Conservation (phyloP, 2,888 invertebrate genomes). For the Luperina testacea region DNA sequence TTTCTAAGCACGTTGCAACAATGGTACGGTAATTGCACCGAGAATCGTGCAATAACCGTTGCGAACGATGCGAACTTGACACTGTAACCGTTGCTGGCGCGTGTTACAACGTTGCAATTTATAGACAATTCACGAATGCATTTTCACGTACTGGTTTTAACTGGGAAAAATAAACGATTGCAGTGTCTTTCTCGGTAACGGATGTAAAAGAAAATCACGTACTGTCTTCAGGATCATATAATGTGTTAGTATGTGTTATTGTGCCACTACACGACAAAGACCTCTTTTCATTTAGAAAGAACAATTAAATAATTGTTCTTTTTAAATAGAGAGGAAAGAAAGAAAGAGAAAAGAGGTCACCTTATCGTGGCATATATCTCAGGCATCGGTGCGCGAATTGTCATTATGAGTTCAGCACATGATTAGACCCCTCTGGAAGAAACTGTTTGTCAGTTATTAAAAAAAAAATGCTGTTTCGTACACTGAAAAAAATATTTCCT, state of each 20-base stretch:
- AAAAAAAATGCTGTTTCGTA: too few relatives aligned
- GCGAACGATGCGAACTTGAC: conserved; percentile 42
- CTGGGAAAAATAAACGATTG: conserved; percentile 31
- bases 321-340: too few relatives aligned
- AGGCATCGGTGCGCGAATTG: too few relatives aligned
- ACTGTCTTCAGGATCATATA: neutral
- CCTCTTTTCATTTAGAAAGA: neutral
- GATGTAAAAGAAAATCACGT: conserved; percentile 9
- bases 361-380: neutral
- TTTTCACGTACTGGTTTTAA: conserved; percentile 46
- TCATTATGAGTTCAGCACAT: too few relatives aligned
- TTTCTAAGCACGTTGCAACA: conserved; percentile 44
- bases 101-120: conserved; percentile 29
- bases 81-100: conserved; percentile 19
- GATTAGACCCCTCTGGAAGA: too few relatives aligned
- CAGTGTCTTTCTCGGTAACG: conserved; percentile 2
- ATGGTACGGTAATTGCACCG: conserved; percentile 41
- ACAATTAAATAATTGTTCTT: neutral
- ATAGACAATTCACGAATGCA: conserved; percentile 40
- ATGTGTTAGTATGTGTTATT: neutral
- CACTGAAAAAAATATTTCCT: too few relatives aligned
- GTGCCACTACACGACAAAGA: neutral
- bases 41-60: conserved; percentile 45
- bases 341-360: too few relatives aligned
- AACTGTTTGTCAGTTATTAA: too few relatives aligned